Evolutionary conservation across 2,113 vertebrate genomes (phyloP).

Genomic region (Halcyon malimbica): DNA sequence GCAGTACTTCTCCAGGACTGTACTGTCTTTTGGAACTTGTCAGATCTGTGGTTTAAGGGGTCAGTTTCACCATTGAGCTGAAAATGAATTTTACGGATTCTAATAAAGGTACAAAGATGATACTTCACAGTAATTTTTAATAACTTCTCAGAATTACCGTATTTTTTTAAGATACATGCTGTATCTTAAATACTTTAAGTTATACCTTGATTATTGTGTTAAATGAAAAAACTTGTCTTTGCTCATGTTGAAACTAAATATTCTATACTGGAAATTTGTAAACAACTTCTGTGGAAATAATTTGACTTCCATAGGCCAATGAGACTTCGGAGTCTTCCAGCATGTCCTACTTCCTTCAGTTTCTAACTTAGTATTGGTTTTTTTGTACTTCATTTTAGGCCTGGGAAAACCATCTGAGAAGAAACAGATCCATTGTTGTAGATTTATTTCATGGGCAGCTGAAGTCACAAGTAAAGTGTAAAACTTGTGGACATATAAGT

Average conservation of each 20-base stretch:
- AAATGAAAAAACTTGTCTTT: not conserved
- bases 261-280: not conserved
- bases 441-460: slow-evolving; percentile 98
- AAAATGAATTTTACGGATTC: not conserved
- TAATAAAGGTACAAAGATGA: not conserved
- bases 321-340: not conserved
- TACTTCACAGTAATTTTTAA: not conserved
- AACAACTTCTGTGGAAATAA: not conserved
- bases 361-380: not conserved
- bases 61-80: not conserved
- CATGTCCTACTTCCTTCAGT: not conserved
- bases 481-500: slow-evolving; percentile 97
- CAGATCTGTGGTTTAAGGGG: not conserved
- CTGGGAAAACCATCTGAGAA: slow-evolving; percentile 97
- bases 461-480: slow-evolving; percentile 98
- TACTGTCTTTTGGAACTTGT: not conserved
- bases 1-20: not conserved
- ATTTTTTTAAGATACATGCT: not conserved
- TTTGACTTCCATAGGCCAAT: not conserved
- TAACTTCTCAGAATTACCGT: not conserved
- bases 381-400: slow-evolving; percentile 78
- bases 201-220: not conserved
- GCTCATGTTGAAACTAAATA: not conserved
- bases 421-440: slow-evolving; percentile 97
- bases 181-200: not conserved